Base-by-base conservation (phyloP, 1,140 invertebrate genomes). In the Neodiprion pinetum region DNA sequence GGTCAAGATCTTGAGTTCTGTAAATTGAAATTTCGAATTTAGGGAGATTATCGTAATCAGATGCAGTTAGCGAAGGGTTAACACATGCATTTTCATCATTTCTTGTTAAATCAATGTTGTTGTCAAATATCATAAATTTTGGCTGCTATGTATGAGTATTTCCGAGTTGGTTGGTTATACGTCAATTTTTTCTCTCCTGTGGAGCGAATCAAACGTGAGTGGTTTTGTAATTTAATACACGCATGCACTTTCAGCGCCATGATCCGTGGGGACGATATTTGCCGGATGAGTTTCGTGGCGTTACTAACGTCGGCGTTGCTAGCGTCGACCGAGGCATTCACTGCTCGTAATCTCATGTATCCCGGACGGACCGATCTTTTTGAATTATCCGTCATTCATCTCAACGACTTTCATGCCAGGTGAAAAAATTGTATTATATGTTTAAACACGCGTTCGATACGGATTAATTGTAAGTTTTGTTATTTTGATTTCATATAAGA, bases 381-480 rank as follows among this genome's bases (percentile, higher is more conserved):
- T 80, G 90, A 94, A 61, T 80, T 96, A n/a, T 93, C 93, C 28
- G 90, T 96, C 11, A 88, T 96, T 72, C 95, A 96, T 82, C 91
- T 94, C 50, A 96, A 96, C 84, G 95, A 96, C 85, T 93, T 96
- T 78, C 95, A 96, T 83, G 93, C 94, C 7, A 93, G 93, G 90
- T 92, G 86, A 89, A 86, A 88, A 79, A 61, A 61, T 73, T 61
- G 67, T 67, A 23, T 12, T 66, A 21, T 73, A 14, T 23, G 47
- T 40, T 3, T 69, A 40, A 40, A 40, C 28, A 40, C 28, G 28
- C 28, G 28, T 40, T 40, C 28, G 28, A 40, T 40, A 40, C 28
- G 28, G 28, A 40, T 40, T 40, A 40, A 40, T 40, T 40, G 28
- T 40, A 5, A 40, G 5, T 40, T 40, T 1, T 40, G 5, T 40